These are phyloP conservation scores for Valencia hispanica DNA, from an alignment of 2,797 vertebrate species.

Conservation along the genomic window DNA sequence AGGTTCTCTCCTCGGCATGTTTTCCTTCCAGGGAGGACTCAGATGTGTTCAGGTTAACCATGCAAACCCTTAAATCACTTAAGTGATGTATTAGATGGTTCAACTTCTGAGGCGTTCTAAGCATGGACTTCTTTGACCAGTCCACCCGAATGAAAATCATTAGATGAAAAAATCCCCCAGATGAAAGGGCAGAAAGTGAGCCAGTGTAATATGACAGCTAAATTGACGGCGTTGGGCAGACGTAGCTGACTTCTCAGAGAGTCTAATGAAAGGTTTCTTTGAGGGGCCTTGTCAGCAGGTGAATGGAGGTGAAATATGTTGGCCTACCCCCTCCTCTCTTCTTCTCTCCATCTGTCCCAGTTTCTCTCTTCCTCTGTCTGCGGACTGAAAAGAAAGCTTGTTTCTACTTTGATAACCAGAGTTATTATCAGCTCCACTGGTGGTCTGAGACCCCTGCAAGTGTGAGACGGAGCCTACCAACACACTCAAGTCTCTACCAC, in stretches of 20 bases:
- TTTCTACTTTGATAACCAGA: conserved; percentile 41
- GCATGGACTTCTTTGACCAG: conserved; percentile 52
- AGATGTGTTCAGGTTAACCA: conserved; percentile 57
- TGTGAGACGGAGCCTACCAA: conserved; percentile 14
- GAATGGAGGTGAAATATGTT: conserved; percentile 72
- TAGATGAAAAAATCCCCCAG: conserved; percentile 68
- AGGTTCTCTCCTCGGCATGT: conserved; percentile 30
- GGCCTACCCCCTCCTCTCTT: conserved; percentile 21
- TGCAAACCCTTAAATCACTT: conserved; percentile 62
- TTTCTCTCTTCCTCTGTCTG: conserved; percentile 17
- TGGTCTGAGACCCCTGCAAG: conserved; percentile 37
- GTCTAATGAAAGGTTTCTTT: conserved; percentile 79
- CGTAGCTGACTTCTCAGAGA: conserved; percentile 67
- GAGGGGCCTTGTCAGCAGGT: conserved; percentile 75
- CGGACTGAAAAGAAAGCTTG: conserved; percentile 50
- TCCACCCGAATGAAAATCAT: conserved; percentile 62
- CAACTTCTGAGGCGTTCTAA: conserved; percentile 50
- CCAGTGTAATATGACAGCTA: conserved; percentile 70
- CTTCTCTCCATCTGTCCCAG: conserved; percentile 44
- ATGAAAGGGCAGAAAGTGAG: conserved; percentile 71
- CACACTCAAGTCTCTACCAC: not conserved
- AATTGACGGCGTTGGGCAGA: conserved; percentile 65
- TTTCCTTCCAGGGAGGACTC: conserved; percentile 32
- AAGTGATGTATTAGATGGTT: conserved; percentile 58
- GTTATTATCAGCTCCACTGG: conserved; percentile 50